Percentiles rank a stretch among this genome's conserved stretches.
Evolutionary conservation across 2,113 vertebrate genomes (phyloP).

Genomic region (Oceanites oceanicus): DNA sequence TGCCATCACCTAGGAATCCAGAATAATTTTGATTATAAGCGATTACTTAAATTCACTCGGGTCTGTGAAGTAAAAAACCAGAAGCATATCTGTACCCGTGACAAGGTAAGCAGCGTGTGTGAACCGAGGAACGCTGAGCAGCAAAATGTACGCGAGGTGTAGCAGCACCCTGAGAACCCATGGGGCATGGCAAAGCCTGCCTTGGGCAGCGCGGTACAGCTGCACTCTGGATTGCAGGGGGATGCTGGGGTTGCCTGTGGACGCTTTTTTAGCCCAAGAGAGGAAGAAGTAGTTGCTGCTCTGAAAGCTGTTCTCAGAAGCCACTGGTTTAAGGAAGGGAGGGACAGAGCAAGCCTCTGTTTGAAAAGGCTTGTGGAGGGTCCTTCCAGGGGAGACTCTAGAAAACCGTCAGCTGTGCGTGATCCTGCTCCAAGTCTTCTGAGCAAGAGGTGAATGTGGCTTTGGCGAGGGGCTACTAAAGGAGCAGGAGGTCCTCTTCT

Average conservation of each 20-base stretch:
- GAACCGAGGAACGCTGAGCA: background rate
- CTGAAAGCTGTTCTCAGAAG: background rate
- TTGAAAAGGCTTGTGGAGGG: background rate
- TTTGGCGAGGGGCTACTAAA: background rate
- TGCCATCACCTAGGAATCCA: constrained; percentile 93
- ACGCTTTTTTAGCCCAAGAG: background rate
- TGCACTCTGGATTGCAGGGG: background rate
- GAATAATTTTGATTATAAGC: constrained; percentile 91
- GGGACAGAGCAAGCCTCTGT: background rate
- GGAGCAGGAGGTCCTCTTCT: background rate
- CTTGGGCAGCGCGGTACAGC: accelerated
- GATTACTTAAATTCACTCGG: constrained; percentile 88
- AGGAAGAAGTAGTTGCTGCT: background rate
- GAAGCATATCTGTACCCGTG: constrained; percentile 88
- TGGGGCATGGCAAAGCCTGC: accelerated
- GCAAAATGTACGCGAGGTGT: accelerated
- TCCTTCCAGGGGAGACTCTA: background rate
- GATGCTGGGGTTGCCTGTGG: background rate
- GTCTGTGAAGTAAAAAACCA: constrained; percentile 82
- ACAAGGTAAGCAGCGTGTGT: constrained; percentile 78
- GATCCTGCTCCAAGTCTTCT: background rate
- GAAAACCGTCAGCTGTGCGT: accelerated
- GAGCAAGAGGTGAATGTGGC: background rate
- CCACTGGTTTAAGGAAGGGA: background rate
- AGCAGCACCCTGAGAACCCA: background rate